phyloP scores from a whole-genome alignment of 2,113 vertebrate genomes.

The Piprites chloris region DNA sequence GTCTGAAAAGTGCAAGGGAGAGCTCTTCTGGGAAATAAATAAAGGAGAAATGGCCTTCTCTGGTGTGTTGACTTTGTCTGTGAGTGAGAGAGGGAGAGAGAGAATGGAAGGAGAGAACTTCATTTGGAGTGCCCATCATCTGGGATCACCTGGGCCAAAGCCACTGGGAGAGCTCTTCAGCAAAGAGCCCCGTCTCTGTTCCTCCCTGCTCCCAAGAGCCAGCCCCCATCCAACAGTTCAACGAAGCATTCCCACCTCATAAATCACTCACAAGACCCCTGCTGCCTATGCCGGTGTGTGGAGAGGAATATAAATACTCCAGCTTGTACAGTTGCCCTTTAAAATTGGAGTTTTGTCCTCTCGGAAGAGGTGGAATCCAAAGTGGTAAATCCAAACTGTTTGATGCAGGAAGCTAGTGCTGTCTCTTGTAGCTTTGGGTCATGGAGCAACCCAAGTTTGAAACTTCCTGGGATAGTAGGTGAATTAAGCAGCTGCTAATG shows the following conservation, averaged over 20 bases:
- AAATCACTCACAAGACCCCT: neutral
- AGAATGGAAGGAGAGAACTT: neutral
- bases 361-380: neutral
- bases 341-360: neutral
- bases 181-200: neutral
- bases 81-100: neutral
- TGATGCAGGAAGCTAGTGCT: neutral
- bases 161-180: neutral
- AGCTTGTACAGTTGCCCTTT: constrained; percentile 20
- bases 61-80: constrained; percentile 32
- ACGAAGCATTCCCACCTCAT: constrained; percentile 19
- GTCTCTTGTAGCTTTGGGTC: neutral
- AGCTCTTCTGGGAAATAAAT: constrained; percentile 75
- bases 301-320: constrained; percentile 45
- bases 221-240: neutral
- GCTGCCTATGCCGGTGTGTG: constrained; percentile 16
- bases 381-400: neutral
- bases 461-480: neutral
- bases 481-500: neutral
- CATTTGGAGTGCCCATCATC: constrained; percentile 4
- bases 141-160: constrained; percentile 25
- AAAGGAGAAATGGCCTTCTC: constrained; percentile 56
- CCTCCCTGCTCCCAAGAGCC: neutral
- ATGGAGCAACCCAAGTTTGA: neutral
- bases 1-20: constrained; percentile 66